A percentile compares a stretch with the other conserved stretches of the same genome.
Conservation (phyloP, 2,113 vertebrate species). For the Pungitius pungitius region DNA sequence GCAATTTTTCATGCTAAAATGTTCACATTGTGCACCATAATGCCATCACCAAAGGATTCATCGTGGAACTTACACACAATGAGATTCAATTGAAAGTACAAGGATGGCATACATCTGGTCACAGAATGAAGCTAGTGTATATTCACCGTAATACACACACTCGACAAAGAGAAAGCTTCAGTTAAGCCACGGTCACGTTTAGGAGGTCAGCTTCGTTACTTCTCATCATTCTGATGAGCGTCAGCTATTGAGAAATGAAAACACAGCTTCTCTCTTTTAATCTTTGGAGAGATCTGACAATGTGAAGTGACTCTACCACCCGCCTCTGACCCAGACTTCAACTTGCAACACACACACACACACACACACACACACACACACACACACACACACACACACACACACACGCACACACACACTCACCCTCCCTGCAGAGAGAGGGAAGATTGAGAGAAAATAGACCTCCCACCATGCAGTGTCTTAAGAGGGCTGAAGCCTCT, state of each 20-base stretch:
- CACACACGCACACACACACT: conserved; percentile 14
- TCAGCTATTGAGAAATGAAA: conserved; percentile 29
- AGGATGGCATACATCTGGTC: neutral
- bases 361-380: conserved; percentile 19
- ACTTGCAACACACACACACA: conserved; percentile 34
- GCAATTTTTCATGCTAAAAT: neutral
- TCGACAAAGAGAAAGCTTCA: neutral
- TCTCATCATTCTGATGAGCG: neutral
- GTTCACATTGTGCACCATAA: neutral
- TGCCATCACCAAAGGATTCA: neutral
- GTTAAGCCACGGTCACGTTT: neutral
- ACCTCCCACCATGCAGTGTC: conserved; percentile 57
- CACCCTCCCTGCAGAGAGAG: conserved; percentile 34
- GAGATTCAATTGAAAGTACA: too few relatives aligned
- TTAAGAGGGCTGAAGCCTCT: conserved; percentile 66
- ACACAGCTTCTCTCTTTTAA: conserved; percentile 27
- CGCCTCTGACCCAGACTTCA: conserved; percentile 52
- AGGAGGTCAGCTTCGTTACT: neutral
- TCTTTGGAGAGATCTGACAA: conserved; percentile 51
- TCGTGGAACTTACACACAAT: neutral
- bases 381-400: conserved; percentile 10
- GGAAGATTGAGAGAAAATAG: conserved; percentile 68
- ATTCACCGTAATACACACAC: neutral
- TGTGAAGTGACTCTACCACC: conserved; percentile 53
- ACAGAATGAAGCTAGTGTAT: neutral